A percentile compares a stretch with the other conserved stretches of the same genome.
Conservation (phyloP, 2,113 vertebrate genomes). For the Oncorhynchus mykiss region DNA sequence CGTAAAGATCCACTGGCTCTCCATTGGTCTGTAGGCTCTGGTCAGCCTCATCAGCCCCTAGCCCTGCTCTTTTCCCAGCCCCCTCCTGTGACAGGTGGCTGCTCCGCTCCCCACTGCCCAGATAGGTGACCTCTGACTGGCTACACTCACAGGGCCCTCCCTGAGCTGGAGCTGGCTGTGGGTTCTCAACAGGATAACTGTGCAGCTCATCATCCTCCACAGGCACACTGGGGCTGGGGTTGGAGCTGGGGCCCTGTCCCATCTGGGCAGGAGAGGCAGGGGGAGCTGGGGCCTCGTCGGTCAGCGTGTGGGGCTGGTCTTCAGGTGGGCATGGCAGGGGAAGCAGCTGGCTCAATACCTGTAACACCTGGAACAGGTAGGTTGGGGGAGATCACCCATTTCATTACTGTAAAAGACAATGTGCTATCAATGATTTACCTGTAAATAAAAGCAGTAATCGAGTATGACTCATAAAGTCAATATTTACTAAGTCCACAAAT, state of each 20-base stretch:
- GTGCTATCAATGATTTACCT: no score
- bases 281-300: neutral
- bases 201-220: conserved; percentile 70
- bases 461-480: no score
- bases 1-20: conserved; percentile 37
- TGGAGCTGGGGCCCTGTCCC: neutral
- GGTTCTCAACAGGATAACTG: conserved; percentile 15
- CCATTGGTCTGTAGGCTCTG: neutral
- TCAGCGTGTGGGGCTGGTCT: conserved; percentile 64
- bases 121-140: conserved; percentile 72
- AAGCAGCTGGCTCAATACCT: conserved; percentile 53
- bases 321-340: conserved; percentile 46
- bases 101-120: conserved; percentile 1
- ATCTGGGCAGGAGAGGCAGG: neutral
- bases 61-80: neutral
- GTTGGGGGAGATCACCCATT: neutral
- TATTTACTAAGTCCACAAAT: no score
- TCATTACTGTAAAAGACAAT: no score
- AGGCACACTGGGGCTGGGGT: conserved; percentile 44
- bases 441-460: no score
- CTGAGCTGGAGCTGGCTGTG: conserved; percentile 25
- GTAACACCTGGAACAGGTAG: conserved; percentile 53
- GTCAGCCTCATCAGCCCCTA: neutral
- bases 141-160: conserved; percentile 63
- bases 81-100: neutral